Conservation (phyloP, 2,113 vertebrate genomes). For the Arvicanthis niloticus region DNA sequence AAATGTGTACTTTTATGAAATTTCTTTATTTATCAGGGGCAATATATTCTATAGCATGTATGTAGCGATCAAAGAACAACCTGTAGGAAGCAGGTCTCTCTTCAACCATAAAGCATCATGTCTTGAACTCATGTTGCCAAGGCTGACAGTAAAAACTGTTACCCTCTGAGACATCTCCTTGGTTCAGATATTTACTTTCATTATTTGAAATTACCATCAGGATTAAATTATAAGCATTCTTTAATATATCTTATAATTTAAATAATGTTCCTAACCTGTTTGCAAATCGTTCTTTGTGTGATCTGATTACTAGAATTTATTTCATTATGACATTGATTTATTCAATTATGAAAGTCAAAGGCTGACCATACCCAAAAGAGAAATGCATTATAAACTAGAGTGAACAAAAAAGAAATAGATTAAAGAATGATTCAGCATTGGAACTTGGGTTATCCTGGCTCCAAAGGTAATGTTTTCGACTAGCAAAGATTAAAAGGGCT, state of each 20-base stretch:
- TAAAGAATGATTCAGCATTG: neutral
- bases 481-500: neutral
- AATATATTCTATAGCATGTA: neutral
- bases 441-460: neutral
- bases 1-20: neutral
- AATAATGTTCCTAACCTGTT: neutral
- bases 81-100: neutral
- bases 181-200: neutral
- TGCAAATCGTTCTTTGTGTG: neutral
- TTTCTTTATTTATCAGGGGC: neutral
- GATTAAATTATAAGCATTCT: neutral
- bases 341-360: constrained; percentile 13
- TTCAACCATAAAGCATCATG: neutral
- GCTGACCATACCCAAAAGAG: neutral
- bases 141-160: neutral
- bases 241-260: constrained; percentile 22
- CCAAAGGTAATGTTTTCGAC: neutral
- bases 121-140: too few species aligned
- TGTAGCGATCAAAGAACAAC: neutral
- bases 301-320: neutral
- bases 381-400: neutral
- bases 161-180: neutral
- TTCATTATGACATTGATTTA: neutral
- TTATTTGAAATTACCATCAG: neutral
- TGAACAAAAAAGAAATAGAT: neutral